These are phyloP conservation scores for Ischnus inquisitorius DNA, from an alignment of 2,888 invertebrate species.

Conservation along the genomic window DNA sequence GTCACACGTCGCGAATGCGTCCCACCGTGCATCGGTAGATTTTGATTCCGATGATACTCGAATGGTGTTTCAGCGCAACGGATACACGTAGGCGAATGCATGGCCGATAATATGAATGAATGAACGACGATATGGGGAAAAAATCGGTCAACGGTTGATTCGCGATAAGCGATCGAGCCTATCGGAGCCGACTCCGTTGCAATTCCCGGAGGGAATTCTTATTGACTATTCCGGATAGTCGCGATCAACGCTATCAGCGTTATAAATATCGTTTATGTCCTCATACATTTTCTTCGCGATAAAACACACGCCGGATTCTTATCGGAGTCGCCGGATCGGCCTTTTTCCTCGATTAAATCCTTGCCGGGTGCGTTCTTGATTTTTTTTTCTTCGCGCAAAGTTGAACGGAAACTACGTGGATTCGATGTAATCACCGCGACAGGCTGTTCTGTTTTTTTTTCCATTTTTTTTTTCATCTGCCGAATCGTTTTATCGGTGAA, in stretches of 20 bases:
- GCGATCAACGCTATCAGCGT: conserved; percentile 12
- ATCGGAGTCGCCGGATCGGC: neutral
- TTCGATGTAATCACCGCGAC: conserved; percentile 39
- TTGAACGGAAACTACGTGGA: neutral
- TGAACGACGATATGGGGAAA: conserved; percentile 34
- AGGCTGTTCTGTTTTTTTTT: conserved; percentile 34
- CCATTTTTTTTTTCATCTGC: conserved; percentile 36
- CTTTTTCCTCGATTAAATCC: neutral
- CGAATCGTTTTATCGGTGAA: conserved; percentile 16
- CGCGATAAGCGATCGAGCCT: conserved; percentile 25
- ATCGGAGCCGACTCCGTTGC: neutral
- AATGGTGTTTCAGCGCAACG: neutral
- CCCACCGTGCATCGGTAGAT: neutral
- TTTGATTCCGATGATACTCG: neutral
- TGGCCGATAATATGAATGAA: conserved; percentile 23
- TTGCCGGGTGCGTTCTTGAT: neutral
- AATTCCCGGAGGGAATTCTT: conserved; percentile 1
- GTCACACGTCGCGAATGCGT: conserved; percentile 18
- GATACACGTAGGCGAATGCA: neutral
- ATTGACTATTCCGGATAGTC: conserved; percentile 7
- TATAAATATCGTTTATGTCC: conserved; percentile 11
- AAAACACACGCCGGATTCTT: neutral
- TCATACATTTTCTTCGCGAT: conserved; percentile 22
- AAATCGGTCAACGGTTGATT: conserved; percentile 7
- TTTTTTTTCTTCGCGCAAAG: conserved; percentile 18